phyloP scores from a whole-genome alignment of 2,113 vertebrate genomes.

The Colistium nudipinnis region DNA sequence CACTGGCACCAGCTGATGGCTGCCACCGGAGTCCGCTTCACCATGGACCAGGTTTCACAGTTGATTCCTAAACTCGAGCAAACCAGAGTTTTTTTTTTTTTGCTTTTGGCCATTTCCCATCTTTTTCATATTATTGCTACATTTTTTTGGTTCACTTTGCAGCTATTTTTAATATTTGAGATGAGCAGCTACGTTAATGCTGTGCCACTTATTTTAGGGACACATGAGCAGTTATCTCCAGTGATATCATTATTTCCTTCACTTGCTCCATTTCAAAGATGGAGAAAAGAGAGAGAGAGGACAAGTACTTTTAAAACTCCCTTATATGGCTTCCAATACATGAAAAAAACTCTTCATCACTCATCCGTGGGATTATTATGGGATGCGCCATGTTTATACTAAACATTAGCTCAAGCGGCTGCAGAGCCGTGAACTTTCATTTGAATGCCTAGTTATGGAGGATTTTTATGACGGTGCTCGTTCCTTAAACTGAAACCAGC shows the following conservation, averaged over 20 bases:
- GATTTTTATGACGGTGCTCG: background rate
- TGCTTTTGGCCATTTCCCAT: background rate
- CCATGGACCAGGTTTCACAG: slow-evolving; percentile 85
- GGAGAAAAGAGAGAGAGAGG: no score
- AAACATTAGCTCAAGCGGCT: background rate
- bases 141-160: slow-evolving; percentile 10
- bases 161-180: background rate
- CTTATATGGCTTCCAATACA: no score
- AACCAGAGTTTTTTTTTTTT: background rate
- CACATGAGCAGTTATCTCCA: background rate
- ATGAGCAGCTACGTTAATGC: slow-evolving; percentile 1
- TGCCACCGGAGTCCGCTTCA: slow-evolving; percentile 86
- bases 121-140: background rate
- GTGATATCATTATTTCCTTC: slow-evolving; percentile 27
- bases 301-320: no score
- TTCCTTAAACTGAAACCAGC: background rate
- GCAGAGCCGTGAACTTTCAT: slow-evolving; percentile 2
- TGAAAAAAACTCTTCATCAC: no score
- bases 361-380: no score
- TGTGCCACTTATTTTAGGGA: background rate
- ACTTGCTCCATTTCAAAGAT: no score
- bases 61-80: no score
- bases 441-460: background rate
- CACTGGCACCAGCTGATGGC: slow-evolving; percentile 95
- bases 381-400: no score